These are phyloP conservation scores for Rutilus rutilus DNA, from an alignment of 2,113 vertebrate species.

Conservation along the genomic window DNA sequence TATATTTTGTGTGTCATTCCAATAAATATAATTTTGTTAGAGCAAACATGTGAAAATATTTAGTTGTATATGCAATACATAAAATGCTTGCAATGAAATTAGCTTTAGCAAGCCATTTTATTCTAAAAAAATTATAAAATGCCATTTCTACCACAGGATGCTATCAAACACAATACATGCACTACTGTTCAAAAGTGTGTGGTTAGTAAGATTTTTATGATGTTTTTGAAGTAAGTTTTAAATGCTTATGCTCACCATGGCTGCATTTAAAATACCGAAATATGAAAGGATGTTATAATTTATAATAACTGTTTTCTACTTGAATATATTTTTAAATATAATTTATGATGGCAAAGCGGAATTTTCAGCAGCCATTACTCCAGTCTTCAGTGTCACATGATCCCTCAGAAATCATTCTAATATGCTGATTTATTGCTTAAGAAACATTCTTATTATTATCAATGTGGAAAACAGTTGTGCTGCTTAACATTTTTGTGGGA, in stretches of 20 bases:
- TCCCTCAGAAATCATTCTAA: neutral
- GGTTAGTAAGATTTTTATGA: neutral
- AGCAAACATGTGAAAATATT: no score
- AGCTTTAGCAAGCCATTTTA: no score
- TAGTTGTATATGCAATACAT: no score
- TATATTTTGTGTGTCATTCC: no score
- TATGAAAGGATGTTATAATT: neutral
- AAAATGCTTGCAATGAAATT: no score
- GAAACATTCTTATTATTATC: no score
- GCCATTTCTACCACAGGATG: neutral
- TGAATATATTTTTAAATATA: neutral
- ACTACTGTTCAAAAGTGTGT: neutral
- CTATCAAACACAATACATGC: neutral
- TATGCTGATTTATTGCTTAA: no score
- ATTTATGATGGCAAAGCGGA: neutral
- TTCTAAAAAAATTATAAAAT: neutral
- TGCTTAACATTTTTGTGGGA: no score
- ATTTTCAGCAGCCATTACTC: neutral
- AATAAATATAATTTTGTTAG: no score
- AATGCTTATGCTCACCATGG: no score
- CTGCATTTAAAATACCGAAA: neutral
- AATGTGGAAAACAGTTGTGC: no score
- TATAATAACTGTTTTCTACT: neutral
- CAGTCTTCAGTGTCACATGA: neutral
- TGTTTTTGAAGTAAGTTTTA: no score